Base-by-base conservation (phyloP, 2,113 vertebrate genomes). In the Rhipidura dahli region DNA sequence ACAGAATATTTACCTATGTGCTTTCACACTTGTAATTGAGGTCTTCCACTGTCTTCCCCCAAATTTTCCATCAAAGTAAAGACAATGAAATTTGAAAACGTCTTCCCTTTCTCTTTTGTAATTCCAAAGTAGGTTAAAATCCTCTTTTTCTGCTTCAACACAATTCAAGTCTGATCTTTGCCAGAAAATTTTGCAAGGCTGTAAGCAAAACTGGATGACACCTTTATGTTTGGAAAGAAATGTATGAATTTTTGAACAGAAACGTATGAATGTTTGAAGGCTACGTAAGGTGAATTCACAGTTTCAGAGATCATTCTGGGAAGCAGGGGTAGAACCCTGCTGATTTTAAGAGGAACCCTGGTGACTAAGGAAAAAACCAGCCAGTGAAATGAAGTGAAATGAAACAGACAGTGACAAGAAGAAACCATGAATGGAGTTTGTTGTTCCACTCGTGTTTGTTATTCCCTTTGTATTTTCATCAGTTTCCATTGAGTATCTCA, bases 1-100 rank as follows among this genome's bases (percentile, higher is more conserved):
- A 84, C 80, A 78, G 85, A 87, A 51, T 91, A 92, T 82, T 95
- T 89, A 95, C 89, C 94, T 95, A 82, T 11, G 61, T 69, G 69
- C 65, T 96, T 89, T 60, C 65, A 92, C 44, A 78, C 31, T 87
- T 94, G 65, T 49, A 87, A 92, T 1, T 70, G 51, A 91, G 20
- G 87, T 89, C 93, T 89, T 95, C 93, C 28, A 51, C 59, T 71
- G 92, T 94, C 77, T 94, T 95, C 30, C 86, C 68, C 56, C 10
- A 90, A 63, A 37, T 91, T 71, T 89, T 92, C 60, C 94, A 86
- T 37, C 59, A 68, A 3, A 88, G 28, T 21, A 89, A 89, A 87
- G 64, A 81, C 31, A 91, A 64, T 12, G 68, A 44, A 56, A 75
- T 76, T 59, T 89, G 61, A 71, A 87, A 91, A 86, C 21, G 56